Base-by-base conservation (phyloP, 2,113 vertebrate genomes). In the Rhipidura dahli region DNA sequence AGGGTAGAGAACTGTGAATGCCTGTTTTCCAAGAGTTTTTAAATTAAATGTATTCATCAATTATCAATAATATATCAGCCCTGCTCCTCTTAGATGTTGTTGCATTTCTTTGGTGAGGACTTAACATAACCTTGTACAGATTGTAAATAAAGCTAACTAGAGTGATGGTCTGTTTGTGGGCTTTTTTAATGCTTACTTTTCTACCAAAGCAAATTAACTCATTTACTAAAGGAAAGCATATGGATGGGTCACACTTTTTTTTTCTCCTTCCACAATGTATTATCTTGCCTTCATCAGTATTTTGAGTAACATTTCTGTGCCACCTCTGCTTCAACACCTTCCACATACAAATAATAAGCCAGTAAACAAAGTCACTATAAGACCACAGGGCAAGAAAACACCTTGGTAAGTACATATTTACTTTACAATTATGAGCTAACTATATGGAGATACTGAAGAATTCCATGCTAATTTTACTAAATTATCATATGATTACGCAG, bases 401-500 rank as follows among this genome's bases (percentile, higher is more conserved):
- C 59, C 40, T 89, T 64, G 31, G 7, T 53, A 93, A 94, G 61
- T 68, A 87, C 7, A 40, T 19, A 84, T 84, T 92, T 89, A n/a
- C 44, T 89, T 87, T 82, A 47, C 64, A 87, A 95, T 91, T 94
- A 81, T 28, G 28, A 94, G 31, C 24, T 56, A 91, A 73, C 69
- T 89, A 44, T 33, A n/a, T 35, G 33, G 72, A 94, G 60, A 87
- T 60, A 37, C 45, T 53, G 40, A 89, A 84, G 70, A 71, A 84
- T 92, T 95, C 94, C 49, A 64, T 30, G n/a, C 12, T 96, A 95
- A 94, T 95, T 96, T 53, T 78, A 82, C 69, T 84, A 84, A 95
- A 89, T 95, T 95, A 89, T 91, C 87, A 15, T 95, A 89, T 61
- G 87, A 93, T 96, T 94, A 91, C 7, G 6, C 40, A 95, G 72